Base-by-base conservation (phyloP, 2,113 vertebrate species). In the Leucosticte australis region DNA sequence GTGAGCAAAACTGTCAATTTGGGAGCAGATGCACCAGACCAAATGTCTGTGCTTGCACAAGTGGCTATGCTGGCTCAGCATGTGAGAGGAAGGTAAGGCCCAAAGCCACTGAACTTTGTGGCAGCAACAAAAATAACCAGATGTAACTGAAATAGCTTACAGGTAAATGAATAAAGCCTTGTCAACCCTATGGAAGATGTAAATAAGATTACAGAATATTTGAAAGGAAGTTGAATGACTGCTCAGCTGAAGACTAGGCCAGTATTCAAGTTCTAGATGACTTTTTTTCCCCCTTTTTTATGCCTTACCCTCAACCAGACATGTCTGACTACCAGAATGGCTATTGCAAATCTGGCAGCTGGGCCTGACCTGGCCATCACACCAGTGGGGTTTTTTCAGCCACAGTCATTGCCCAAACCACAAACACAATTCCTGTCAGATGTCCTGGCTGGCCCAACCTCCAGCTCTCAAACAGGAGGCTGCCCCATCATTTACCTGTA, bases 1-100 rank as follows among this genome's bases (percentile, higher is more conserved):
- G 93, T 88, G 96, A 98, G 75, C 96, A 98, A 70, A 98, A 92
- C 68, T 98, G 97, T 91, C 91, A 96, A 0, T 98, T 96, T 69
- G 97, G 97, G 47, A 97, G 97, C 75, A 96, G 96, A 27, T 98
- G 98, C 49, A 68, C 98, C 73, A 97, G 83, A 30, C 98, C 98
- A 8, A 98, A 98, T 35, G 87, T 98, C 83, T 99, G 98, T 31
- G 95, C 98, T 55, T 98, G 98, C 75, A 96, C 97, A 78, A 96
- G 89, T 10, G 98, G 97, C 73, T 96, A 86, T 41, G 67, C 94
- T 20, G 98, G 97, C 2, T 87, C 95, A 71, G 87, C 89, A 9
- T 98, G 97, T 89, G 96, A 95, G 84, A 97, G 83, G 76, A 96
- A 96, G 96, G 98, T 96, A 96, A 97, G 77, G 41, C 62, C 78